Evolutionary conservation across 2,113 vertebrate species (phyloP).

Genomic region (Diadophis punctatus): DNA sequence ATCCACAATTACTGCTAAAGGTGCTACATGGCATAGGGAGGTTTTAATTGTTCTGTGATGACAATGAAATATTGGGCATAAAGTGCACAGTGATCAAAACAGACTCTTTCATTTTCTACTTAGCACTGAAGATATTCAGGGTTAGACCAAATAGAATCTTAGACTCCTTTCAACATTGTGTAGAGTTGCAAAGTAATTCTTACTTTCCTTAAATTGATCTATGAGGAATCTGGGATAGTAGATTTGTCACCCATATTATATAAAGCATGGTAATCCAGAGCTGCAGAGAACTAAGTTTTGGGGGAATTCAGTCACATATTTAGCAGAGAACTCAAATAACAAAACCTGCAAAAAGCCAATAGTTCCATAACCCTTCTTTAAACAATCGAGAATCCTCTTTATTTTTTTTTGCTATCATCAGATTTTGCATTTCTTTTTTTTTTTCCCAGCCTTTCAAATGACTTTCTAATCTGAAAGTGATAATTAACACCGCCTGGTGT

Average conservation of each 20-base stretch:
- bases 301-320: background rate
- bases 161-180: background rate
- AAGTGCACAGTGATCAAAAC: background rate
- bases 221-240: background rate
- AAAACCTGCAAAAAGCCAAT: background rate
- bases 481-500: background rate
- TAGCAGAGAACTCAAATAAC: background rate
- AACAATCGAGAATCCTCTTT: background rate
- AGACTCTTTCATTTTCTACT: background rate
- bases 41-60: background rate
- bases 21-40: background rate
- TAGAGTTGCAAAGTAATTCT: background rate
- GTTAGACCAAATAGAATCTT: background rate
- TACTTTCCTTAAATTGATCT: background rate
- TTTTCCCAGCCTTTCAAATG: background rate
- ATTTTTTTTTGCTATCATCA: background rate
- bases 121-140: background rate
- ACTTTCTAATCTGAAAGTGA: background rate
- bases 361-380: background rate
- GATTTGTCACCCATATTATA: background rate
- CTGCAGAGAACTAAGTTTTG: background rate
- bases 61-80: background rate
- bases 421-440: background rate
- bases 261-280: background rate
- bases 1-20: background rate